Conservation (phyloP, 2,797 vertebrate species). For the Rhabdophis nuchalis region DNA sequence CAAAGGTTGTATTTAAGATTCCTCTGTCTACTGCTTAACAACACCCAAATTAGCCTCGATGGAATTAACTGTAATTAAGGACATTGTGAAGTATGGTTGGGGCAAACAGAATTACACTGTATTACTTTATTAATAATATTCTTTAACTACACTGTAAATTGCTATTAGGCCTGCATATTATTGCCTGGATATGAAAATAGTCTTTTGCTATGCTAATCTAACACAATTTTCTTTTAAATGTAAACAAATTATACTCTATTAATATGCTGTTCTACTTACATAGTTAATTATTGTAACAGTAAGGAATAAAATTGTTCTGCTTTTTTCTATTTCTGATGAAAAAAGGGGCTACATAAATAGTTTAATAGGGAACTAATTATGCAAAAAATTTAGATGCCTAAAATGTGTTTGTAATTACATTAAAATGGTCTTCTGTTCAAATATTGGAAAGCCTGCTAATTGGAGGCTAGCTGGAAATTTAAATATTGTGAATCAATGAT, state of each 20-base stretch:
- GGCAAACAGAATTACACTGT: constrained; percentile 71
- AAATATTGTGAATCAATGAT: constrained; percentile 79
- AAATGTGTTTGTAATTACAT: constrained; percentile 86
- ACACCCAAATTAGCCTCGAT: constrained; percentile 71
- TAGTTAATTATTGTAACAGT: constrained; percentile 78
- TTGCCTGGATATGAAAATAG: constrained; percentile 75
- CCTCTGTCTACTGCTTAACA: constrained; percentile 71
- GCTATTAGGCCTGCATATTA: constrained; percentile 74
- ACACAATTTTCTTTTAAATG: constrained; percentile 79
- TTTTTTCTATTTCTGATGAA: constrained; percentile 76
- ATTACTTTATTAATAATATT: constrained; percentile 81
- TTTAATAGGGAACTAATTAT: constrained; percentile 85
- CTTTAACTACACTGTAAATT: constrained; percentile 77
- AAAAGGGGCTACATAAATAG: constrained; percentile 73
- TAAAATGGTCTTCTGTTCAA: constrained; percentile 82
- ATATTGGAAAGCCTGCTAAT: constrained; percentile 79
- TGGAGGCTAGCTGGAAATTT: constrained; percentile 77
- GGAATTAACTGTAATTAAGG: constrained; percentile 78
- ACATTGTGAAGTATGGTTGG: constrained; percentile 71
- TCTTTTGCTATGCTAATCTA: constrained; percentile 78
- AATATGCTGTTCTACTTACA: constrained; percentile 77
- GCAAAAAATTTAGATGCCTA: constrained; percentile 77
- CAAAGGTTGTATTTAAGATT: constrained; percentile 71
- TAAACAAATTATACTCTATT: constrained; percentile 81
- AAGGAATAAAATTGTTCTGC: constrained; percentile 75